Evolutionary conservation across 2,797 vertebrate species (phyloP).

Genomic region (Arremon aurantiirostris): DNA sequence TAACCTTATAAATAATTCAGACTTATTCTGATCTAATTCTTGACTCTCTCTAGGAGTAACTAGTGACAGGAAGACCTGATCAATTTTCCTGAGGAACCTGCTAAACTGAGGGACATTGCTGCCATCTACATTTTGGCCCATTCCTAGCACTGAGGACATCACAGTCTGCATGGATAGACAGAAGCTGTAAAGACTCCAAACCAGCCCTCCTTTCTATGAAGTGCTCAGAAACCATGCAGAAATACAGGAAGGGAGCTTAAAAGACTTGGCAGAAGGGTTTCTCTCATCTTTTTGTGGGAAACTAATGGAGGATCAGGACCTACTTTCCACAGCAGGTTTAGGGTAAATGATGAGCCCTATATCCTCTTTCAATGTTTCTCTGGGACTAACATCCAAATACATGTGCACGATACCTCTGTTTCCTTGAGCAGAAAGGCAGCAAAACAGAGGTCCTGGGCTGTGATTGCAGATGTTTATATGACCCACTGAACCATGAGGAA

Average conservation of each 20-base stretch:
- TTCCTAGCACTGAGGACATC: background rate
- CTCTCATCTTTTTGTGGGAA: background rate
- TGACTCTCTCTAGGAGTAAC: background rate
- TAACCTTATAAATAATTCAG: background rate
- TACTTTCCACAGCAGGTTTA: background rate
- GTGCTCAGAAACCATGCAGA: background rate
- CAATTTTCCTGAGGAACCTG: background rate
- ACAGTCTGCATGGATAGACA: background rate
- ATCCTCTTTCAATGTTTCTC: background rate
- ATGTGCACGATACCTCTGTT: rapidly evolving
- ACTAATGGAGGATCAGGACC: background rate
- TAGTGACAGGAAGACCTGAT: background rate
- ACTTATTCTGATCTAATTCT: background rate
- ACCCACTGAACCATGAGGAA: background rate
- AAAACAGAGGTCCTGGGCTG: background rate
- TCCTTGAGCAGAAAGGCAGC: background rate
- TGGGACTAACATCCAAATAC: background rate
- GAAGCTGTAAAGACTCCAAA: background rate
- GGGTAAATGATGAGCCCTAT: background rate
- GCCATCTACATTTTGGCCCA: background rate
- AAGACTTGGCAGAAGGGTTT: background rate
- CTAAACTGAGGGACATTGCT: background rate
- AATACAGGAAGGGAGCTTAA: background rate
- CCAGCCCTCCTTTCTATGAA: background rate
- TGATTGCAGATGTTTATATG: background rate